phyloP scores from a whole-genome alignment of 2,888 invertebrate genomes.

The Caenorhabditis sp. region DNA sequence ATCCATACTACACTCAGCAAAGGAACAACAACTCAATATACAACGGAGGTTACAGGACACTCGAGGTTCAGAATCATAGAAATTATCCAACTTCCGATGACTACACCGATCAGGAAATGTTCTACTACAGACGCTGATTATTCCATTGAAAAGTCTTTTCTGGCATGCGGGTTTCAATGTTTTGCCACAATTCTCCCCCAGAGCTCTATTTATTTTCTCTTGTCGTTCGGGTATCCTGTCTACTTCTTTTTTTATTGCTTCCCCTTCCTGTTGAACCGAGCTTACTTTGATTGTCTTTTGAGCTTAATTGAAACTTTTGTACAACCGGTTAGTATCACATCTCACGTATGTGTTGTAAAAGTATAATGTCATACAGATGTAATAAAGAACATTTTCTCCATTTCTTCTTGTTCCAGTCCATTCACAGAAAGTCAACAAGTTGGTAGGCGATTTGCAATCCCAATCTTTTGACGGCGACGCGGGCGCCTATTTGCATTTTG shows the following conservation, averaged over 20 bases:
- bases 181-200: constrained; percentile 43
- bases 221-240: constrained; percentile 22
- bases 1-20: constrained; percentile 63
- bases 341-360: constrained; percentile 38
- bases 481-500: constrained; percentile 54
- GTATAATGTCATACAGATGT: background rate
- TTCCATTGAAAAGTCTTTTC: background rate
- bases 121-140: constrained; percentile 53
- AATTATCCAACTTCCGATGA: constrained; percentile 64
- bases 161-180: constrained; percentile 12
- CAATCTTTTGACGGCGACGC: constrained; percentile 29
- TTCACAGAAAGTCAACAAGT: constrained; percentile 29
- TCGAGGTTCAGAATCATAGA: constrained; percentile 65
- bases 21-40: constrained; percentile 64
- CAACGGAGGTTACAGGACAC: constrained; percentile 66
- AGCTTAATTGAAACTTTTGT: constrained; percentile 22
- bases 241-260: constrained; percentile 9
- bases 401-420: background rate
- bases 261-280: constrained; percentile 10
- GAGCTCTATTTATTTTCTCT: constrained; percentile 21
- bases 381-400: constrained; percentile 1
- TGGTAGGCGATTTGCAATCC: constrained; percentile 11
- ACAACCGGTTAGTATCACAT: constrained; percentile 46
- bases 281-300: constrained; percentile 22
- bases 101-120: constrained; percentile 63